Base-by-base conservation (phyloP, 2,797 vertebrate species). In the Okamejei kenojei region DNA sequence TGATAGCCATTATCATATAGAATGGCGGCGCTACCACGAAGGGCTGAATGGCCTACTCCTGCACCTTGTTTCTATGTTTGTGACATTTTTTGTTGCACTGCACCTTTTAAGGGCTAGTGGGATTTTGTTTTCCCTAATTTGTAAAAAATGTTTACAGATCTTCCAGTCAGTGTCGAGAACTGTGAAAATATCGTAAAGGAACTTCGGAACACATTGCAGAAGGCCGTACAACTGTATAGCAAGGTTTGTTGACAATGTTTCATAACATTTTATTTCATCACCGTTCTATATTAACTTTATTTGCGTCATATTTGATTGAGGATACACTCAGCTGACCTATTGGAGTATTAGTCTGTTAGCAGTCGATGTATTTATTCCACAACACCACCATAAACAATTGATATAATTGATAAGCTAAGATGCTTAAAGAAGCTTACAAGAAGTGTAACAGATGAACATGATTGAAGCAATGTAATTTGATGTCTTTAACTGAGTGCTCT, bases 111-210 rank as follows among this genome's bases (percentile, higher is more conserved):
- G 26, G 10, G 23, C 1, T 77, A 1, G 8, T 32, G 8, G 73
- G 45, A 79, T 35, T 76, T 76, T 93, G 29, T 35, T 29, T 58
- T 35, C 58, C n/a, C 35, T 54, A 71, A 54, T 93, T 13, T 91
- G 68, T 92, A 86, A 74, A 26, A 26, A 82, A 93, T 88, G 80
- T 93, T 65, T 11, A 81, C 45, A 9, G 94, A 93, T 0, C 95
- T 95, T 82, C 1, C 26, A 0, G 3, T 95, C 32, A 95, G 94
- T 61, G 5, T 96, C 9, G 95, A 95, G 94, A 94, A 77, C 79
- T 96, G 96, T 94, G 95, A 95, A 93, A 94, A 95, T 86, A 94
- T 95, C 0, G 95, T 95, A 11, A 93, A 88, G 8, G 95, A 96
- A 93, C 94, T 97, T 73, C 94, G 93, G 26, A 93, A 94, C 80